phyloP scores from a whole-genome alignment of 2,113 vertebrate genomes.

The Baryphthengus martii region DNA sequence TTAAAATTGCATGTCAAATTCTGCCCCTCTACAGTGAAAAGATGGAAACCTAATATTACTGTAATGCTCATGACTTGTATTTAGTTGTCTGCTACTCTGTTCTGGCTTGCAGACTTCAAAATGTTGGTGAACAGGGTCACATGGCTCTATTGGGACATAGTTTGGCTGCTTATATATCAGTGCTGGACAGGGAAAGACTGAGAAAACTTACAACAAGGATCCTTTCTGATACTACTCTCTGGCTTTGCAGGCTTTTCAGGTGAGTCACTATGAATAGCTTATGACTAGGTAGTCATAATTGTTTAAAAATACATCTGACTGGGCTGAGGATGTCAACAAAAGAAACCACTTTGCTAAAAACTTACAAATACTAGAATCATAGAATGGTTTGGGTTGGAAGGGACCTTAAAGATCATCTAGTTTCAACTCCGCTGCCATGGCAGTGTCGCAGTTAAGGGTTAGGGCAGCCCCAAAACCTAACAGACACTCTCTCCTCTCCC shows the following conservation, averaged over 20 bases:
- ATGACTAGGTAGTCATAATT: not conserved
- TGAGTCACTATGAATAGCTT: conserved; percentile 52
- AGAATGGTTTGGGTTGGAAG: no score
- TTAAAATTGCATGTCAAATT: not conserved
- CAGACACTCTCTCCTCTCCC: no score
- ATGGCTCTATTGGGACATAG: conserved; percentile 95
- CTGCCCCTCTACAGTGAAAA: not conserved
- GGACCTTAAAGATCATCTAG: no score
- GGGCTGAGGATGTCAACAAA: not conserved
- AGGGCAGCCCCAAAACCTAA: no score
- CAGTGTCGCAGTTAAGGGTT: no score
- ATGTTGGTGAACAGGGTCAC: conserved; percentile 91
- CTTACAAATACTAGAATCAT: no score
- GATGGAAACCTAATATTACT: not conserved
- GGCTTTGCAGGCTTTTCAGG: conserved; percentile 98
- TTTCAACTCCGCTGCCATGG: no score
- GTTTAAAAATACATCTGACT: not conserved
- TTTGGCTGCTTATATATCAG: conserved; percentile 93
- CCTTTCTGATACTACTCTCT: conserved; percentile 92
- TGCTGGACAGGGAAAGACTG: conserved; percentile 87
- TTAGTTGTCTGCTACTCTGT: not conserved
- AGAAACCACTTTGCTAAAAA: not conserved
- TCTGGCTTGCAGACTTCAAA: conserved; percentile 81
- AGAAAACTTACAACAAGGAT: conserved; percentile 92
- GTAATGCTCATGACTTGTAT: not conserved